Base-by-base conservation (phyloP, 2,888 invertebrate species). In the Synergus japonicus region DNA sequence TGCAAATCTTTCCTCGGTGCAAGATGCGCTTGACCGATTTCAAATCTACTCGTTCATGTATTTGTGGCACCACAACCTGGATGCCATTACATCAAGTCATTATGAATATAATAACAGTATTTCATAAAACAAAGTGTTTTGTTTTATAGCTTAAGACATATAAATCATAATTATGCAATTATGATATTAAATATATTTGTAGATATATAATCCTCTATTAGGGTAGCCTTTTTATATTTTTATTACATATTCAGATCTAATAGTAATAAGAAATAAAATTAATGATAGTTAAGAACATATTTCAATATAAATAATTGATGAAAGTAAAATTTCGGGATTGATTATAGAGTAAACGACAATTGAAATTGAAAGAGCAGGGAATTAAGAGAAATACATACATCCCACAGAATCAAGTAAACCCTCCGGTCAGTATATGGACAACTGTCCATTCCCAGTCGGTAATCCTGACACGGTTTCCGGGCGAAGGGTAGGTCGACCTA, bases 401-500 rank as follows among this genome's bases (percentile, higher is more conserved):
- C 37, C 73, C 49, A 73, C 49, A 49, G 73, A 73, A 49, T 54
- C 29, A 73, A 49, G 73, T 73, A 73, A 73, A 73, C 54, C 73
- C 73, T n/a, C 18, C 73, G 73, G 73, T 54, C 73, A 73, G 73
- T n/a, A n/a, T 54, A 73, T 73, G 78, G 82, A 82, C 88, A 87
- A 89, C 87, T 88, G 89, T 87, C 88, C 88, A 86, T 88, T 87
- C 86, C 86, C 88, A 87, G 85, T 83, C 82, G 84, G 86, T 88
- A 89, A 89, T 89, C 89, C 88, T 83, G 83, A 86, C 85, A 87
- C 85, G 85, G 87, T 87, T 88, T 88, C 86, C 87, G 87, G 86
- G 9, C 81, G 83, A 79, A 78, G 83, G 82, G 58, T 79, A 46
- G 58, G 64, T 67, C 76, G 12, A 41, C 78, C 80, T 29, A 49